phyloP scores from a whole-genome alignment of 2,888 invertebrate species.

The Melangyna quadrimaculata region DNA sequence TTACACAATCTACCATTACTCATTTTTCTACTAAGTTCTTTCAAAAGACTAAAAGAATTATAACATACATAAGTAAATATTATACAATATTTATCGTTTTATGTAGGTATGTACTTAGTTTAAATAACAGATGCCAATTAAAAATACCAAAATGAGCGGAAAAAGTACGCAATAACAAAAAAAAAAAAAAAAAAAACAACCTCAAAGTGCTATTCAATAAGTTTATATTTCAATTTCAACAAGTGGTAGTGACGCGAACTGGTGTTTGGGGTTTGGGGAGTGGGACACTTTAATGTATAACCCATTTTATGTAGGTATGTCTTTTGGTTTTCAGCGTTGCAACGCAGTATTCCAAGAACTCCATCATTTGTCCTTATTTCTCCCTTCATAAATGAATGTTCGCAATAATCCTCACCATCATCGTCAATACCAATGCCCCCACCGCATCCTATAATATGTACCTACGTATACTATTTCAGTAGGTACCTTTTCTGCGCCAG shows the following conservation, averaged over 20 bases:
- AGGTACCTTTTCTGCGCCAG: background rate
- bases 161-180: background rate
- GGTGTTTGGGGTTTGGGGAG: background rate
- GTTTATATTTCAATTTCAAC: conserved; percentile 62
- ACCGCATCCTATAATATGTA: background rate
- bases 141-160: conserved; percentile 41
- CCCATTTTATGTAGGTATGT: background rate
- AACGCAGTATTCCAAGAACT: conserved; percentile 35
- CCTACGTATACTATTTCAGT: background rate
- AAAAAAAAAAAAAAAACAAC: conserved; percentile 12
- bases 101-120: background rate
- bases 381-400: background rate
- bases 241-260: conserved; percentile 50
- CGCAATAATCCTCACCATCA: conserved; percentile 1
- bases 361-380: conserved; percentile 1
- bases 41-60: background rate
- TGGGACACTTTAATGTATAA: background rate
- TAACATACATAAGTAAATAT: conserved; percentile 10
- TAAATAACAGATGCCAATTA: conserved; percentile 54
- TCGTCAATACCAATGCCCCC: background rate
- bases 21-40: background rate
- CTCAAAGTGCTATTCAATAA: conserved; percentile 18
- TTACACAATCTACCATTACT: background rate
- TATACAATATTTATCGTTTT: background rate
- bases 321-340: conserved; percentile 3